Base-by-base conservation (phyloP, 2,888 invertebrate species). In the Sisyra nigra region DNA sequence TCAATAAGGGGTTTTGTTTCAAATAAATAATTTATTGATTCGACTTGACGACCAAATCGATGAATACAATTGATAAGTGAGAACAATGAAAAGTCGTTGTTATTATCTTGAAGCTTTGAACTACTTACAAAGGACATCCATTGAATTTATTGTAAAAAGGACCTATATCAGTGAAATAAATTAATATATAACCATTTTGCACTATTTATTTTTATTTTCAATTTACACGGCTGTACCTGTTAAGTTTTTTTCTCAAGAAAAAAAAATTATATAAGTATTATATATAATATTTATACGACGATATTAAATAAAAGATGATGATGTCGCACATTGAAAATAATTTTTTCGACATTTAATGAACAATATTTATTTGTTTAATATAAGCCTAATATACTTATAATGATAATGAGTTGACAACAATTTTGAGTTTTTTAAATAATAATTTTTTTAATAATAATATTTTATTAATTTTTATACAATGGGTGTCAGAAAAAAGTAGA, bases 401-500 rank as follows among this genome's bases (percentile, higher is more conserved):
- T 33, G 33, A 13, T 33, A 33, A 14, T 33, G 33, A 33, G n/a
- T 33, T 33, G n/a, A 33, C 33, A 37, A 15, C 37, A 17, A 37
- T 37, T 37, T 37, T 37, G 17, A 17, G 15, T 37, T 35, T 14
- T 35, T 35, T 35, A 35, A 35, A 15, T 9, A 35, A 32, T 11
- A n/a, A 13, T 35, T 6, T 15, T 15, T 35, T 35, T 13, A 35
- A 35, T 15, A 35, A 13, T 15, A 37, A 18, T 37, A 37, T 37
- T 37, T 17, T 37, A 11, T 11, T 18, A 19, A 19, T 37, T 37
- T 18, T 37, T 37, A 18, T 37, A 42, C 46, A 36, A 44, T 37
- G 44, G 58, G 59, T 56, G 57, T 60, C 56, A 57, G 53, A 59
- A 48, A 24, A 48, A 40, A 47, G 47, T 47, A 47, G 46, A 47